Conservation (phyloP, 2,113 vertebrate genomes). For the Macrotis lagotis region DNA sequence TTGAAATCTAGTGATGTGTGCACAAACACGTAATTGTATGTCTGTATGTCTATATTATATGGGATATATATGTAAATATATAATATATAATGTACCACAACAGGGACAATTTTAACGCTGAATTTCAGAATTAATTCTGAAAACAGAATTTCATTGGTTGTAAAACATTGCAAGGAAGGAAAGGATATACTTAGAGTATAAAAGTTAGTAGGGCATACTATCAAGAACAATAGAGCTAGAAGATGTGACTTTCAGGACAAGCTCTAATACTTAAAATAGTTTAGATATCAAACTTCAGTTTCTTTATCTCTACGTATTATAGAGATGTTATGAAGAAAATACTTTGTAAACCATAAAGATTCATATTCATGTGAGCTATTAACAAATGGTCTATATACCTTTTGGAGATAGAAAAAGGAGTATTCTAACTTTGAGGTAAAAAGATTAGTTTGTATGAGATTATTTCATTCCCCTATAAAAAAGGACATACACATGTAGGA, state of each 20-base stretch:
- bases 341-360: not conserved
- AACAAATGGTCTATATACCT: not conserved
- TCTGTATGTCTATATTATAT: not conserved
- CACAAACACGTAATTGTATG: not conserved
- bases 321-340: not conserved
- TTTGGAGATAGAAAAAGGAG: not conserved
- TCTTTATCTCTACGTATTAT: not conserved
- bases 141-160: not conserved
- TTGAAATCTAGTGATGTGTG: not conserved
- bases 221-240: not conserved
- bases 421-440: not conserved
- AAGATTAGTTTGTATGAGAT: not conserved
- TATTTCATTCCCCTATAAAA: constrained; percentile 15
- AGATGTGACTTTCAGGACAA: not conserved
- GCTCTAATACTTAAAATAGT: not conserved
- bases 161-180: not conserved
- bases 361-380: not conserved
- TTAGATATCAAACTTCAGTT: not conserved
- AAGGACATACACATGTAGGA: constrained; percentile 5
- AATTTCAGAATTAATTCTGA: too few relatives aligned
- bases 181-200: not conserved
- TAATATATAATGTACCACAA: not conserved
- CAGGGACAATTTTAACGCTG: too few relatives aligned
- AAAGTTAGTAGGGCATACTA: not conserved
- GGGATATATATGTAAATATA: too few relatives aligned